Evolutionary conservation across 2,113 vertebrate genomes (phyloP), one percentile per base, ranked within the genome.

Genomic region (Prolemur simus): DNA sequence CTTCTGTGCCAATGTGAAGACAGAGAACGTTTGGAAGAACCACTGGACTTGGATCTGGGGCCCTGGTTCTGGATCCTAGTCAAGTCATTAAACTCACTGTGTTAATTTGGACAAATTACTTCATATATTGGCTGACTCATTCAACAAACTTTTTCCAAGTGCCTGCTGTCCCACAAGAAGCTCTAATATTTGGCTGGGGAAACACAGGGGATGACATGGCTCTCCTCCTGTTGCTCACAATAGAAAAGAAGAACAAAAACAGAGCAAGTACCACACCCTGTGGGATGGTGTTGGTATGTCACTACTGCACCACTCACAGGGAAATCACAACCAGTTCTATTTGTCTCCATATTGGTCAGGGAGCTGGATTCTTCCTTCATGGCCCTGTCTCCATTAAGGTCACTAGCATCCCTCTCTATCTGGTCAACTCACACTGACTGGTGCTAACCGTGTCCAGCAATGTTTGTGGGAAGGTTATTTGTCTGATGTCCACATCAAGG

Each of bases 21-120:
- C 17, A 85, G 73, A 64, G 77, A 87, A 63, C 17, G 23, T 77
- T 74, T 96, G 68, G 29, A 80, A 69, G 84, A 87, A 86, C 5
- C 17, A 86, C 29, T 74, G 42, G 73, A 47, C 23, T 94, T 97
- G 17, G 21, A 52, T 80, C 52, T 88, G 73, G 58, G 91, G 66
- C 34, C 47, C 52, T 93, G 34, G 21, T 0, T 88, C 96, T 94
- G 74, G 66, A 49, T 71, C 49, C 68, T 47, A 74, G 68, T 83
- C 63, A 95, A 23, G 23, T 91, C 37, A 89, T 89, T 71, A 94
- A 94, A 93, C 68, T 80, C 25, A 8, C 76, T 89, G 27, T 63
- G 13, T 89, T 89, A 87, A 95, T 94, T 91, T 93, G 87, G 45
- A 96, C 73, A 95, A 89, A 83, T 96, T 78, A 91, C 42, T 42